A percentile compares a stretch with the other conserved stretches of the same genome.
phyloP scores from a whole-genome alignment of 2,797 vertebrate genomes.

The Characodon lateralis region DNA sequence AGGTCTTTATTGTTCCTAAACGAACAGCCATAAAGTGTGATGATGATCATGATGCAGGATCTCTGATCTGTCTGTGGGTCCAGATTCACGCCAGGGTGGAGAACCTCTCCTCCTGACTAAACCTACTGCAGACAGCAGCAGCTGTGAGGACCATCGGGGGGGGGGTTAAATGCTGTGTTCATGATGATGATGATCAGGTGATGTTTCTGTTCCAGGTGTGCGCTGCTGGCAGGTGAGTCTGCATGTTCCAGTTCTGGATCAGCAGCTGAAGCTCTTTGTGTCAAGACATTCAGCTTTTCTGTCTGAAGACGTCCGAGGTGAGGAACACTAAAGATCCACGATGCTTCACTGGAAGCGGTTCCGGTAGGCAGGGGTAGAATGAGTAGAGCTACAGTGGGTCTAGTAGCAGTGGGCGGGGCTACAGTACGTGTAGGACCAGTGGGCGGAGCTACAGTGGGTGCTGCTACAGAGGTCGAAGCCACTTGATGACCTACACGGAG shows the following conservation, averaged over 20 bases:
- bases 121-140: no score
- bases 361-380: not conserved
- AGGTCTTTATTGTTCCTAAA: no score
- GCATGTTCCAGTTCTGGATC: slow-evolving; percentile 83
- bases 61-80: no score
- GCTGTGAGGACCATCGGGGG: not conserved
- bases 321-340: slow-evolving; percentile 1
- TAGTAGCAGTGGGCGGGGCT: not conserved
- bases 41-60: no score
- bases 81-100: no score
- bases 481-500: no score
- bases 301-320: slow-evolving; percentile 90
- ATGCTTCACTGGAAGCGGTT: not conserved
- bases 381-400: not conserved
- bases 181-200: not conserved
- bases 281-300: slow-evolving; percentile 92
- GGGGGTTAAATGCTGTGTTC: not conserved
- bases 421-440: not conserved
- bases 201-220: slow-evolving; percentile 75
- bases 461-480: no score
- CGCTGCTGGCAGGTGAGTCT: slow-evolving; percentile 88
- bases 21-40: no score
- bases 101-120: no score
- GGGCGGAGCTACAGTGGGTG: no score
- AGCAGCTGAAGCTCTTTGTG: slow-evolving; percentile 93